Base-by-base conservation (phyloP, 2,797 vertebrate genomes). In the Amniataba percoides region DNA sequence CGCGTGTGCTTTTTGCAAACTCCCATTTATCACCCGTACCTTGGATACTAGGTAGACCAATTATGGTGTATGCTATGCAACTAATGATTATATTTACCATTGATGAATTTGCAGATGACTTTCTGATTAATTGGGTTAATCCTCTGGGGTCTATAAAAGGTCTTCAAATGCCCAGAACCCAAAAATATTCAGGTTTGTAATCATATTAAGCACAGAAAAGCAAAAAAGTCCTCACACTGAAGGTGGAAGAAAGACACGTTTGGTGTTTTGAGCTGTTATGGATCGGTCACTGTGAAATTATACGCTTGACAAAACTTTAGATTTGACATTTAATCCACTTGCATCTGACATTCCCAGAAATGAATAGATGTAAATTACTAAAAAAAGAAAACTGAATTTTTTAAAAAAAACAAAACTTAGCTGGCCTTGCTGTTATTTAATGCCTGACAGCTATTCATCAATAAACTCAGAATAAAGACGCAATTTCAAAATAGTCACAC, bases 391-490 rank as follows among this genome's bases (percentile, higher is more conserved):
- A 16, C 34, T 4, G 4, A 42, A 14, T 58, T 56, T 59, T 52
- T 52, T n/a, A 31, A 31, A 31, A 31, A 31, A 31, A 31, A 49
- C 23, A 21, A 31, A 23, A 65, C 11, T 43, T 48, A 46, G 45
- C 18, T 61, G 31, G 18, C 52, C 52, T 61, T 15, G n/a, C 13
- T 73, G 11, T 61, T 75, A 72, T 81, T 74, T 46, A 56, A 70
- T 27, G 39, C n/a, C 23, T n/a, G 34, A 67, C 34, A 51, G 49
- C 52, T 59, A 23, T 66, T 71, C 42, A 71, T 85, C 69, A 69
- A 66, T 79, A 65, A 81, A 76, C 46, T 57, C 53, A 14, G 48
- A 75, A 61, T 67, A 69, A 78, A 88, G 74, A 78, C 39, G 60
- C 57, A 53, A 39, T 70, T 42, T 70, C 3, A 70, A 78, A 83